A percentile compares a stretch with the other conserved stretches of the same genome.
phyloP scores from a whole-genome alignment of 2,888 invertebrate species.

The Ichneumon xanthorius region DNA sequence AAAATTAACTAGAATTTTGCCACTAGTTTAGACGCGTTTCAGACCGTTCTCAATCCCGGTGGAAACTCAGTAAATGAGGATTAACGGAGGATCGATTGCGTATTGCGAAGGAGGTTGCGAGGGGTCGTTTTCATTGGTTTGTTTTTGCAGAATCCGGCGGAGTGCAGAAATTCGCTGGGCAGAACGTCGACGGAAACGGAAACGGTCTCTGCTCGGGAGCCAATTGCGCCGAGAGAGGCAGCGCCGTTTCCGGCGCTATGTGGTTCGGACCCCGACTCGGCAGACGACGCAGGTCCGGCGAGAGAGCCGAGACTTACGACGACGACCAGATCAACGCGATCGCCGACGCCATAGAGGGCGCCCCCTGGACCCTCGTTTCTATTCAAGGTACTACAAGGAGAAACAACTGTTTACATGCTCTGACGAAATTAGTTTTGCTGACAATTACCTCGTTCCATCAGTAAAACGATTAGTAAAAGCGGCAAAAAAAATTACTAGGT shows the following conservation, averaged over 20 bases:
- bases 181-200: conserved; percentile 57
- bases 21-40: no score
- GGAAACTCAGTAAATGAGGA: no score
- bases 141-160: conserved; percentile 45
- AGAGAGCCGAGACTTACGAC: conserved; percentile 74
- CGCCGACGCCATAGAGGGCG: conserved; percentile 82
- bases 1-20: no score
- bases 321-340: conserved; percentile 80
- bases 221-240: conserved; percentile 76
- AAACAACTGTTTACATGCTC: no score
- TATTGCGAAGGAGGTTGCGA: background rate
- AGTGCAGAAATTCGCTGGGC: conserved; percentile 47
- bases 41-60: no score
- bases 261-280: conserved; percentile 87
- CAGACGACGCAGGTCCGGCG: conserved; percentile 84
- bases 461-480: no score
- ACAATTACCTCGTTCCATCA: no score
- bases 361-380: conserved; percentile 83
- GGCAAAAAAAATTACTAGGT: no score
- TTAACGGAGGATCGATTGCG: background rate
- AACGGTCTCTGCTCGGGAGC: conserved; percentile 74
- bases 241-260: conserved; percentile 80
- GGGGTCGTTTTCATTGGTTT: background rate
- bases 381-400: conserved; percentile 80
- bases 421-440: no score